Evolutionary conservation across 2,797 vertebrate genomes (phyloP), one percentile per base, ranked within the genome.

Genomic region (Gastrophryne carolinensis): DNA sequence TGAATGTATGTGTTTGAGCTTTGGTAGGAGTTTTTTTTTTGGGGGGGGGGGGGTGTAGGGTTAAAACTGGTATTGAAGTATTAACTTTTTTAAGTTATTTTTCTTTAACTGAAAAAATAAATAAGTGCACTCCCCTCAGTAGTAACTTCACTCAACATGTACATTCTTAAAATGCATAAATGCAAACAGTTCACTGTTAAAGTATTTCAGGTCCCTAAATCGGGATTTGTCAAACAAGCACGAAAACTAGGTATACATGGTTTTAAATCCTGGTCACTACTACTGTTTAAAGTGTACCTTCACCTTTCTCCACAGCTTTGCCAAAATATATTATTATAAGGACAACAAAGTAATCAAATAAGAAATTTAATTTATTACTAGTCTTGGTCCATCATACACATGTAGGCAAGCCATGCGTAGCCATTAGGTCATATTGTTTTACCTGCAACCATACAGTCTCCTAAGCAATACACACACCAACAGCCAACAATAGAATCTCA

Each of bases 121-220:
- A 88, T 94, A 95, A 95, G 93, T 92, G 90, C 92, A 94, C 91
- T 91, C 90, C 92, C 90, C 87, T 91, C 89, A 88, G 87, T 86
- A 88, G 85, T 86, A 86, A 86, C 82, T 82, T 87, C 82, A 87
- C 85, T 86, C 86, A 85, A 82, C 84, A 87, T 87, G 87, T 90
- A 90, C 88, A 92, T 89, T 91, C 87, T 89, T 90, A 86, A 84
- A 84, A 78, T 84, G 81, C 81, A 84, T 84, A 82, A 87, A 83
- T 64, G 82, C 73, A 83, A 73, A 81, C 29, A 80, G 73, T 84
- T 81, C 81, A 87, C 58, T 50, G 87, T 86, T 84, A 88, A 90
- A 88, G 87, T 81, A 88, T 82, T 85, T 82, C 83, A 86, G 58
- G 88, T 87, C 85, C 90, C 88, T 86, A 86, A 86, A 85, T n/a